Conservation (phyloP, 2,797 vertebrate genomes). For the Poeciliopsis infans region DNA sequence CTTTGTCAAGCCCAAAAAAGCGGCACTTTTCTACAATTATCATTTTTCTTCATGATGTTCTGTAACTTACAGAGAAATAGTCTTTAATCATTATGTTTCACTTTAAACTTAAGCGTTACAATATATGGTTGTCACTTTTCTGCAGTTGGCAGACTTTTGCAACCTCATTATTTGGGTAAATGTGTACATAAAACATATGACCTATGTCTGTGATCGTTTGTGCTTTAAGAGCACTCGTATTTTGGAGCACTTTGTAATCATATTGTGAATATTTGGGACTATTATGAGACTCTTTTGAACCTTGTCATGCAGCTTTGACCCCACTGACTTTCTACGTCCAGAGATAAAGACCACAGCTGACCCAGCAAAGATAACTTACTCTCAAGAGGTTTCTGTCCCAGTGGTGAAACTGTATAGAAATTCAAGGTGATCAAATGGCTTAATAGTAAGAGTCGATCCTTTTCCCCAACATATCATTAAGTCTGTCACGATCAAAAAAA, state of each 20-base stretch:
- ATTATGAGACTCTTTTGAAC: neutral
- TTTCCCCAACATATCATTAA: neutral
- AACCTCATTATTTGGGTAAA: neutral
- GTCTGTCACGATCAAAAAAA: too few relatives aligned
- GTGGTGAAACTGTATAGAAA: neutral
- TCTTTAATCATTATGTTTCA: neutral
- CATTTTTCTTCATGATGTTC: neutral
- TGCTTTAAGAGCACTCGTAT: neutral
- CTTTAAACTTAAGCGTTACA: neutral
- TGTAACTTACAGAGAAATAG: neutral
- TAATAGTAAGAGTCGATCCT: neutral
- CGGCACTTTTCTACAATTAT: neutral
- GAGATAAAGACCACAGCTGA: constrained; percentile 1
- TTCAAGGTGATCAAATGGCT: neutral
- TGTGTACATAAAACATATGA: neutral
- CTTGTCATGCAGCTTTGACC: neutral
- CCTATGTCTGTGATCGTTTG: neutral
- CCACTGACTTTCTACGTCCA: neutral
- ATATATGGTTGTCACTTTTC: neutral
- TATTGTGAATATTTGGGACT: too few relatives aligned
- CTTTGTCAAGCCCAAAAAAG: neutral
- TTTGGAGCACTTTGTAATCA: neutral
- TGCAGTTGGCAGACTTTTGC: neutral
- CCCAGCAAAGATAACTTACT: neutral
- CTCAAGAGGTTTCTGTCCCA: neutral